Conservation (phyloP, 2,888 invertebrate species). For the Drosophila neonasuta region DNA sequence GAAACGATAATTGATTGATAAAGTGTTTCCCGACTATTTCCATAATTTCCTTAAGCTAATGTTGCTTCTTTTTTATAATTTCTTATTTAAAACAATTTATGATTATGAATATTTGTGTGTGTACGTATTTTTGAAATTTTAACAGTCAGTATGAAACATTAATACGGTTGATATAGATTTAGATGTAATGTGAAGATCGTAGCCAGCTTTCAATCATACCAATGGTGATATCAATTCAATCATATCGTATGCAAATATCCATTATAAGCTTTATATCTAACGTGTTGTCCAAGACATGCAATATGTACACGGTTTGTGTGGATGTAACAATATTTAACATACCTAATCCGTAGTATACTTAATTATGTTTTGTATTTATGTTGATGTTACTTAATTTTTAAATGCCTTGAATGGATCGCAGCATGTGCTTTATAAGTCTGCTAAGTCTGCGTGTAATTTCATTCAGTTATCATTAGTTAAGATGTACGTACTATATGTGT, state of each 20-base stretch:
- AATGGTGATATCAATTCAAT: constrained; percentile 3
- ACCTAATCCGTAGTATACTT: constrained; percentile 34
- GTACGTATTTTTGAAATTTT: constrained; percentile 13
- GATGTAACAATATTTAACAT: constrained; percentile 65
- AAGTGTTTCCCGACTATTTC: constrained; percentile 18
- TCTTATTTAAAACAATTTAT: constrained; percentile 16
- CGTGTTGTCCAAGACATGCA: constrained; percentile 33
- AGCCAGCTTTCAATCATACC: constrained; percentile 3
- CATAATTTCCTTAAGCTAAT: constrained; percentile 13
- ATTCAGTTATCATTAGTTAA: constrained; percentile 31
- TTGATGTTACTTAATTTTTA: constrained; percentile 25
- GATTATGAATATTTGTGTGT: constrained; percentile 10
- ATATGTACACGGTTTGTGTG: constrained; percentile 42
- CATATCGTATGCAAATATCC: constrained; percentile 1
- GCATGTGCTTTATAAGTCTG: constrained; percentile 63
- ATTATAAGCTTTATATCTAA: constrained; percentile 30
- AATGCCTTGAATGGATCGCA: constrained; percentile 26
- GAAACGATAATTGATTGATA: constrained; percentile 28
- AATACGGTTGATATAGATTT: constrained; percentile 8
- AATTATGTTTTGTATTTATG: background rate
- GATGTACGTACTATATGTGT: constrained; percentile 29
- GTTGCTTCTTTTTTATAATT: background rate
- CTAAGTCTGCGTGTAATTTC: constrained; percentile 50
- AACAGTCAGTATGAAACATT: constrained; percentile 14
- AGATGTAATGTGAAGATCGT: constrained; percentile 4